These are phyloP conservation scores for Polietes domitor DNA, from an alignment of 2,888 invertebrate genomes.

Conservation along the genomic window DNA sequence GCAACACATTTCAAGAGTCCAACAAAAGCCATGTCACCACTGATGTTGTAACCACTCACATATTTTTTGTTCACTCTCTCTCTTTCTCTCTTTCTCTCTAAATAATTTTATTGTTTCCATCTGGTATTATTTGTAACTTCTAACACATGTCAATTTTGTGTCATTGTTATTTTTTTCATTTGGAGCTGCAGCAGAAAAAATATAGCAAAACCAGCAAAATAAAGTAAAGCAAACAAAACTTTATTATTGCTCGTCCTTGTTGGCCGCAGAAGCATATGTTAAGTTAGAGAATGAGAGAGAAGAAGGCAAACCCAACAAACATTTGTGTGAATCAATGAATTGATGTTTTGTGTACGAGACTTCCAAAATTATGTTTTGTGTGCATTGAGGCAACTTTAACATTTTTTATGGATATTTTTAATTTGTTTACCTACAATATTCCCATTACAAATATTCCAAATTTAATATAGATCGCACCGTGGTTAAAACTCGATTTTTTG, in stretches of 20 bases:
- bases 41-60: neutral
- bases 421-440: too few species aligned
- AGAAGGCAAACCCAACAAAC: neutral
- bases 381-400: too few species aligned
- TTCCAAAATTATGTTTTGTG: too few species aligned
- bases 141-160: slow-evolving; percentile 27
- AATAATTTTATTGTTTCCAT: neutral
- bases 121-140: neutral
- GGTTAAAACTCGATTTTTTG: too few species aligned
- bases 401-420: too few species aligned
- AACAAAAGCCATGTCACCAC: neutral
- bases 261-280: neutral
- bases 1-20: neutral
- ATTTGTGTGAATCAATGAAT: too few species aligned
- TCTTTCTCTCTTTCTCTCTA: neutral
- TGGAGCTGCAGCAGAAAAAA: neutral
- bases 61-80: neutral
- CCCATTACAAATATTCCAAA: too few species aligned
- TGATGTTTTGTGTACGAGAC: too few species aligned
- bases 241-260: neutral
- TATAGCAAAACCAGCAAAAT: neutral
- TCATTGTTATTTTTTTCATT: neutral
- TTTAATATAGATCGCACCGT: too few species aligned
- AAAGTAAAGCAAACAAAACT: neutral
- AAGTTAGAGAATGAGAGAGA: neutral